Conservation (phyloP, 2,888 invertebrate genomes). For the Embidobia sp. region DNA sequence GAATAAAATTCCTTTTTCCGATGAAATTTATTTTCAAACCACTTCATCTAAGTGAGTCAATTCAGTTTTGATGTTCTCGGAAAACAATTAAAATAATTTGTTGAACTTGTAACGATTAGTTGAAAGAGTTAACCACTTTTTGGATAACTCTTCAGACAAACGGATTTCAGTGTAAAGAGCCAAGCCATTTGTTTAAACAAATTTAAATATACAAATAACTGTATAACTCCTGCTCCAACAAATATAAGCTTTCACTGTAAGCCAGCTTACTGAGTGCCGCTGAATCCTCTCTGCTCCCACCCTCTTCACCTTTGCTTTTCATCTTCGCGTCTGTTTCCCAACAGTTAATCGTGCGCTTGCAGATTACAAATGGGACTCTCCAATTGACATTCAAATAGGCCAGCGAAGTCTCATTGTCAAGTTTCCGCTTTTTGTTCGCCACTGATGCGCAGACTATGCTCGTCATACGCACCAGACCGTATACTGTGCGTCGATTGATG, state of each 20-base stretch:
- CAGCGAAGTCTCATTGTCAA: slow-evolving; percentile 42
- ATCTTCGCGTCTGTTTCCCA: slow-evolving; percentile 47
- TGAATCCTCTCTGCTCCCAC: slow-evolving; percentile 36
- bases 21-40: too few species aligned
- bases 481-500: slow-evolving; percentile 3
- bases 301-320: slow-evolving; percentile 45
- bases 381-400: slow-evolving; percentile 53
- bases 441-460: slow-evolving; percentile 25
- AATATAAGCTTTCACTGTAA: slow-evolving; percentile 74
- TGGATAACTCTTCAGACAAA: too few species aligned
- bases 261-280: slow-evolving; percentile 67
- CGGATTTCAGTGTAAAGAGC: too few species aligned
- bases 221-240: slow-evolving; percentile 72
- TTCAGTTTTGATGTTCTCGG: too few species aligned
- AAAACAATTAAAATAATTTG: too few species aligned
- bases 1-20: too few species aligned
- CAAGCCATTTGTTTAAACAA: too few species aligned
- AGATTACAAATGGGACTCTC: slow-evolving; percentile 50
- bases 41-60: too few species aligned
- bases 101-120: slow-evolving; percentile 19
- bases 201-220: slow-evolving; percentile 6
- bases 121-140: slow-evolving; percentile 66
- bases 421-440: slow-evolving; percentile 49
- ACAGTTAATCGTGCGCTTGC: slow-evolving; percentile 55
- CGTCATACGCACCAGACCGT: slow-evolving; percentile 21